Base-by-base conservation (phyloP, 2,797 vertebrate species). In the Eospalax fontanierii region DNA sequence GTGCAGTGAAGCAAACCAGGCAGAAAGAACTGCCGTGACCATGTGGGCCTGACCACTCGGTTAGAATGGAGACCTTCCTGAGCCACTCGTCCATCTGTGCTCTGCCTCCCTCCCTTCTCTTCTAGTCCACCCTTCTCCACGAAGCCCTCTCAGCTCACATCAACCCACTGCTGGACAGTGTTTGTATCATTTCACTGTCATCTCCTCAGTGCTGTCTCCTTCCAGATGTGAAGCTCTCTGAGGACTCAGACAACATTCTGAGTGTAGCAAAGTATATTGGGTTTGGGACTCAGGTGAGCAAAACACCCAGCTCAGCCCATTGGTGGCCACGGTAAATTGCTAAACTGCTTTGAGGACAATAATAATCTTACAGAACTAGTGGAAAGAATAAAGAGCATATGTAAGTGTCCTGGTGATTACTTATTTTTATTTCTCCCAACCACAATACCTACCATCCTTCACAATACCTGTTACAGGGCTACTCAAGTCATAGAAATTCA, bases 21-120 rank as follows among this genome's bases (percentile, higher is more conserved):
- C 33, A 43, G 50, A 74, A 46, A 40, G 6, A 68, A 54, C 54
- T 0, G 6, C 12, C 28, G 19, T 65, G 57, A 7, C 71, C 65
- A 30, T 35, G 26, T 24, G 38, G 6, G 46, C 78, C 46, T 28
- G 30, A 28, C 11, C 4, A 1, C 12, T 14, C n/a, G 6, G 4
- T 54, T 43, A 80, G 61, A n/a, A 26, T 1, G 1, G 54, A 84
- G 59, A 79, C 18, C 22, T 57, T 2, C 16, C 38, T 28, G 4
- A 35, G 40, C 50, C 30, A 2, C 10, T 70, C 19, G 0, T 21
- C 19, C 0, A 24, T 3, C 50, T 19, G 2, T 35, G 43, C 6
- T 43, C 5, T 63, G 24, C 8, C 19, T n/a, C 21, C 1, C 38
- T 18, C 21, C n/a, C 54, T 28, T 46, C 2, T 12, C 12, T 26